Conservation (phyloP, 2,888 invertebrate genomes). For the Rhamphomyia laevipes region DNA sequence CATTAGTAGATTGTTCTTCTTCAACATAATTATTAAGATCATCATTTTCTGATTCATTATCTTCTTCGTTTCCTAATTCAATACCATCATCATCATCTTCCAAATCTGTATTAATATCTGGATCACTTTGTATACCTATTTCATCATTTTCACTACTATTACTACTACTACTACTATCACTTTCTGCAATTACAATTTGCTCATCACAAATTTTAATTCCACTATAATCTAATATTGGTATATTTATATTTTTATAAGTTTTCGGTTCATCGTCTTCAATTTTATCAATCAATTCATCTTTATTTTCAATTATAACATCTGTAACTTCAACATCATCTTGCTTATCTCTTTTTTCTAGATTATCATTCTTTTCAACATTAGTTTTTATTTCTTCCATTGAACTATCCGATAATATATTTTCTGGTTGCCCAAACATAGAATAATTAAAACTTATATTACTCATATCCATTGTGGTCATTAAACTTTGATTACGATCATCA, state of each 20-base stretch:
- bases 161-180: too few species aligned
- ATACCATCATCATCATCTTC: slow-evolving; percentile 8
- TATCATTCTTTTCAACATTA: background rate
- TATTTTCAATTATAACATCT: background rate
- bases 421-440: background rate
- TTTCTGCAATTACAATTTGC: background rate
- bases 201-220: background rate
- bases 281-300: background rate
- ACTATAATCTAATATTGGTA: too few species aligned
- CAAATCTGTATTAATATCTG: slow-evolving; percentile 5
- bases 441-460: background rate
- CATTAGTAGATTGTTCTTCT: slow-evolving; percentile 5
- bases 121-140: slow-evolving; percentile 2
- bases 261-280: background rate
- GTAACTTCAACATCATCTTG: background rate
- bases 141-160: background rate
- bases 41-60: slow-evolving; percentile 5
- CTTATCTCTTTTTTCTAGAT: background rate
- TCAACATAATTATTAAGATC: slow-evolving; percentile 6
- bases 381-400: background rate
- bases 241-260: too few species aligned
- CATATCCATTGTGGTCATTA: slow-evolving; percentile 7
- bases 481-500: background rate
- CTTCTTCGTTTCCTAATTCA: slow-evolving; percentile 8
- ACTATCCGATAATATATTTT: background rate